phyloP scores from a whole-genome alignment of 2,797 vertebrate genomes.

The Cossypha polioptera region DNA sequence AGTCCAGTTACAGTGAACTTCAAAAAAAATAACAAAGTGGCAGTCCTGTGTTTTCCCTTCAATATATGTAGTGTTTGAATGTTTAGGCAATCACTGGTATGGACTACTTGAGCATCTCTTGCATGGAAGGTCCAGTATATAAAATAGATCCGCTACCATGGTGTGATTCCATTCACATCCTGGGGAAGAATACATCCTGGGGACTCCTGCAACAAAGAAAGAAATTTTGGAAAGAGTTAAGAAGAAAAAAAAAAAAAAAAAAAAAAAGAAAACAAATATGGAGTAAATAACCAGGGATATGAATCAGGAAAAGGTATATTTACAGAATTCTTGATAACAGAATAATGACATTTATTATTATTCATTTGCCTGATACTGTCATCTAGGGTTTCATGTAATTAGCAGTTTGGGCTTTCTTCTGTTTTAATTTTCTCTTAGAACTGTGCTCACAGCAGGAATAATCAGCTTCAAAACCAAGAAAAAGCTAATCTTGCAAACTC shows the following conservation, averaged over 20 bases:
- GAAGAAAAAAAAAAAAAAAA: neutral
- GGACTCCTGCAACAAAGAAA: neutral
- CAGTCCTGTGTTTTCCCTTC: neutral
- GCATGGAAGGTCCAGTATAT: neutral
- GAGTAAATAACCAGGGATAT: neutral
- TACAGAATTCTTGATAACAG: neutral
- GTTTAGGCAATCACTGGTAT: neutral
- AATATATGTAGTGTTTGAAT: neutral
- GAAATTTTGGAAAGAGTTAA: neutral
- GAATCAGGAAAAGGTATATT: neutral
- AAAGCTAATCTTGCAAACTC: neutral
- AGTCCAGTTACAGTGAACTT: neutral
- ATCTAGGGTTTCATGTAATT: neutral
- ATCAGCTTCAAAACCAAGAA: neutral
- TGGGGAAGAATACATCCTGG: neutral
- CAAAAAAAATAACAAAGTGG: neutral
- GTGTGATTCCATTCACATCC: neutral
- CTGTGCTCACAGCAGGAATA: neutral
- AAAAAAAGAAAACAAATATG: neutral
- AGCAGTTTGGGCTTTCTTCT: neutral
- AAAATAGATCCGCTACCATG: neutral
- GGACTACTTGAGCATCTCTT: neutral
- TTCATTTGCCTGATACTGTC: neutral
- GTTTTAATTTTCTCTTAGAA: neutral
- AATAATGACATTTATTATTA: neutral